Conservation (phyloP, 2,113 vertebrate genomes). For the Apeltes quadracus region DNA sequence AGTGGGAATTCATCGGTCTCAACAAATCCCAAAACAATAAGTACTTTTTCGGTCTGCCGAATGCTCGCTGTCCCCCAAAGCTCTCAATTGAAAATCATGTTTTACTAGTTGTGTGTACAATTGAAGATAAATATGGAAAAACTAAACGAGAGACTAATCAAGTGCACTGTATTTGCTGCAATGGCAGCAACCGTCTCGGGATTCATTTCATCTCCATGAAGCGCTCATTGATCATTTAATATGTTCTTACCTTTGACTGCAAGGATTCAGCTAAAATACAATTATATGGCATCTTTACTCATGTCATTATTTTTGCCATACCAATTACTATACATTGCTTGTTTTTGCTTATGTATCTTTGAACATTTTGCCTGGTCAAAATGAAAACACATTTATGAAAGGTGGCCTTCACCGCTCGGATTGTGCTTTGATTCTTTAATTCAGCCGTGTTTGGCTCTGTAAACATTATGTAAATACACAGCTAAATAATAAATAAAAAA, state of each 20-base stretch:
- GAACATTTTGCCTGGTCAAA: background rate
- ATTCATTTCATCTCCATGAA: too few relatives aligned
- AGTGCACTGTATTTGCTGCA: too few relatives aligned
- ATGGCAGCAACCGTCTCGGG: too few relatives aligned
- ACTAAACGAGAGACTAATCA: too few relatives aligned
- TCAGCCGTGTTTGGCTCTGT: conserved; percentile 54
- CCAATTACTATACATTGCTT: background rate
- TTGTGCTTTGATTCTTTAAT: conserved; percentile 73
- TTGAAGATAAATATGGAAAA: background rate
- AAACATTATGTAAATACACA: conserved; percentile 66
- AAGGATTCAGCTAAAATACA: background rate
- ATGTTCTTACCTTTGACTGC: too few relatives aligned
- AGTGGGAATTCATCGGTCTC: background rate
- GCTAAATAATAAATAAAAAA: conserved; percentile 75
- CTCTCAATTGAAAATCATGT: background rate
- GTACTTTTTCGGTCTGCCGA: too few relatives aligned
- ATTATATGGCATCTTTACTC: background rate
- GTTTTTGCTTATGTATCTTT: background rate
- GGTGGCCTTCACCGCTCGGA: conserved; percentile 1
- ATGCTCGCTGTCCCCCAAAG: background rate
- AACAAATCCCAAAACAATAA: background rate
- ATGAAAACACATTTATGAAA: background rate
- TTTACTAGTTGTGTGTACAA: too few relatives aligned
- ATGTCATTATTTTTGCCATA: background rate
- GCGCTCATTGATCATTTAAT: too few relatives aligned